Percentiles rank a stretch among this genome's conserved stretches.
These are phyloP conservation scores for Eudemis profundana DNA, from an alignment of 2,888 invertebrate species.

Conservation along the genomic window DNA sequence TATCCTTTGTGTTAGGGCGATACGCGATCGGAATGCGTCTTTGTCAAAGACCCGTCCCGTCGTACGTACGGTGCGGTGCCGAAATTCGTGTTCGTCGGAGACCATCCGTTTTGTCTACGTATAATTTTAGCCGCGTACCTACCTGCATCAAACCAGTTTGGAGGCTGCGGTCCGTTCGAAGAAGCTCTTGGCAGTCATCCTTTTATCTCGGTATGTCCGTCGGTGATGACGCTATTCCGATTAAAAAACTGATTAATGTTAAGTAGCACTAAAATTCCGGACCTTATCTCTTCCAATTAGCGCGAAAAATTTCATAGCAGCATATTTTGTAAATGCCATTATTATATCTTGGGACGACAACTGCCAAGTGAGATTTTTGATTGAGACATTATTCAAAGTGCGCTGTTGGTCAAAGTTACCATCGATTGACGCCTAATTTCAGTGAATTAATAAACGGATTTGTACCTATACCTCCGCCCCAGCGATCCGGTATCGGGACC, in stretches of 20 bases:
- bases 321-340: slow-evolving; percentile 10
- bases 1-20: slow-evolving; percentile 57
- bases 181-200: slow-evolving; percentile 65
- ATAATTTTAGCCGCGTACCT: slow-evolving; percentile 81
- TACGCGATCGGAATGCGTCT: slow-evolving; percentile 74
- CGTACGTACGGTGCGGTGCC: slow-evolving; percentile 65
- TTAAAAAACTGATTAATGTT: slow-evolving; percentile 39
- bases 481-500: slow-evolving; percentile 51
- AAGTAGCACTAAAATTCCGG: slow-evolving; percentile 26
- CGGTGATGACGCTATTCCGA: slow-evolving; percentile 56
- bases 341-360: background rate
- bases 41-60: slow-evolving; percentile 69
- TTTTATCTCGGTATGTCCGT: slow-evolving; percentile 62
- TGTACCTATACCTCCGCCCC: slow-evolving; percentile 62
- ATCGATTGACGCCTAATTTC: slow-evolving; percentile 59
- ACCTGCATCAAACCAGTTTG: slow-evolving; percentile 81
- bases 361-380: background rate
- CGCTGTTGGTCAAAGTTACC: background rate
- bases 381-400: slow-evolving; percentile 6
- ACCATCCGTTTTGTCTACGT: slow-evolving; percentile 72
- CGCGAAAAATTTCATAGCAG: slow-evolving; percentile 5
- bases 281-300: slow-evolving; percentile 22
- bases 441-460: slow-evolving; percentile 58
- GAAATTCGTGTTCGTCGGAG: slow-evolving; percentile 65
- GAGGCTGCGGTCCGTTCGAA: slow-evolving; percentile 65